Percentiles rank a stretch among this genome's conserved stretches.
Evolutionary conservation across 2,888 invertebrate genomes (phyloP).

Genomic region (Oligia fasciuncula): DNA sequence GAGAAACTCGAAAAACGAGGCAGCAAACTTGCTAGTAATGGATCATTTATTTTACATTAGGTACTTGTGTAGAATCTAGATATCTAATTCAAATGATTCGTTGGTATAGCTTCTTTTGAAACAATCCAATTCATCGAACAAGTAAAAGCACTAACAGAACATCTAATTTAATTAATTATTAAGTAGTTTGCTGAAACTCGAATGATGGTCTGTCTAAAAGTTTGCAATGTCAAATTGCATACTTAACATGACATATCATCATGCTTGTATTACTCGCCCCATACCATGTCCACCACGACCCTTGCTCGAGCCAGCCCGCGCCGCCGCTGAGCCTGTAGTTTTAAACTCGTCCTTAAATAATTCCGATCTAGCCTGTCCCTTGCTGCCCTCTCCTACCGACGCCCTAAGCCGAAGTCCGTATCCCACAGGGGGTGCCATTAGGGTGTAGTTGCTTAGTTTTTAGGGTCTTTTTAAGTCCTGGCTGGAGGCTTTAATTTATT

Average conservation of each 20-base stretch:
- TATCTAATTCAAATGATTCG: constrained; percentile 4
- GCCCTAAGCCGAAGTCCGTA: too few species aligned
- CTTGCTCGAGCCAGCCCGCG: too few species aligned
- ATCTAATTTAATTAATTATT: constrained; percentile 23
- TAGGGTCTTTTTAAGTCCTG: too few species aligned
- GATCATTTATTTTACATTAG: neutral
- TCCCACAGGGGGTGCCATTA: too few species aligned
- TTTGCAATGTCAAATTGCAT: constrained; percentile 15
- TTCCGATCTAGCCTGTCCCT: too few species aligned
- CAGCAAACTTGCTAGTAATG: neutral
- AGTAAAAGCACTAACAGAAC: constrained; percentile 26
- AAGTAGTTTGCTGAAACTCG: constrained; percentile 4
- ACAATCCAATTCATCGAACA: constrained; percentile 8
- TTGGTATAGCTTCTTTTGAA: neutral
- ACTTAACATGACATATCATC: neutral
- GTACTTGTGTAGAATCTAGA: neutral
- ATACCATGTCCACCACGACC: too few species aligned
- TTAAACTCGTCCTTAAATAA: too few species aligned
- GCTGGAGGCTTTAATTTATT: too few species aligned
- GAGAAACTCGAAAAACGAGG: neutral
- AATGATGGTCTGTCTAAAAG: constrained; percentile 16
- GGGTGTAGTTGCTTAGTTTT: too few species aligned
- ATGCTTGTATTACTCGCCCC: neutral
- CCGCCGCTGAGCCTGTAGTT: too few species aligned
- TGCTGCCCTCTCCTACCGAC: too few species aligned